Base-by-base conservation (phyloP, 1,140 invertebrate species). In the Tetragnatha versicolor region DNA sequence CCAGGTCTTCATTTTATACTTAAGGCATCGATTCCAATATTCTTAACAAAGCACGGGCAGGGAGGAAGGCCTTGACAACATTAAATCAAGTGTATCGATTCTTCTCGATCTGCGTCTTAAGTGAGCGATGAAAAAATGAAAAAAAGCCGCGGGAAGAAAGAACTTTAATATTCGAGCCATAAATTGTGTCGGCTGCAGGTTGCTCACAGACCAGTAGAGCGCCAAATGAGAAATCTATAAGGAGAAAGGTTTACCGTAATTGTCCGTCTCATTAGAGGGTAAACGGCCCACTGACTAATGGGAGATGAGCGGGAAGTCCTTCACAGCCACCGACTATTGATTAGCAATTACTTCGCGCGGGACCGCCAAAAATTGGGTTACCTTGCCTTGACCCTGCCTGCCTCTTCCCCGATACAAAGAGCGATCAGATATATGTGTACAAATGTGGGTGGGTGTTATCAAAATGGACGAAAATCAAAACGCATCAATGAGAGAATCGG, bases 151-250 rank as follows among this genome's bases (percentile, higher is more conserved):
- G 60, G 39, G 55, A 55, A 68, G 60, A 65, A 42, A 77, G 66
- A 77, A 53, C 73, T 77, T 77, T 77, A 77, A 77, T 77, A 77
- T 77, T 77, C 73, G 73, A 66, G 73, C 73, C 73, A 77, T 77
- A 77, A 77, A 77, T 77, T 77, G 73, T 77, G 73, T 77, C 73
- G 73, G 73, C 60, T 77, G 73, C 73, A 77, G 73, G 73, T 77
- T 45, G 73, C 73, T 77, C 73, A 77, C 73, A 66, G 73, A 77
- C 73, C 73, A 77, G 73, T 77, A 77, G 73, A 77, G 73, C 73
- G 73, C 73, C 73, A 77, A 77, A 77, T 77, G 73, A 77, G 73
- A 77, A 77, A 77, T 77, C 73, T 77, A 77, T 77, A 77, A 77
- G 73, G 73, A 77, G 73, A 77, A 77, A 77, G 73, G 73, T 77